phyloP scores from a whole-genome alignment of 2,113 vertebrate genomes.

The Recurvirostra avosetta region DNA sequence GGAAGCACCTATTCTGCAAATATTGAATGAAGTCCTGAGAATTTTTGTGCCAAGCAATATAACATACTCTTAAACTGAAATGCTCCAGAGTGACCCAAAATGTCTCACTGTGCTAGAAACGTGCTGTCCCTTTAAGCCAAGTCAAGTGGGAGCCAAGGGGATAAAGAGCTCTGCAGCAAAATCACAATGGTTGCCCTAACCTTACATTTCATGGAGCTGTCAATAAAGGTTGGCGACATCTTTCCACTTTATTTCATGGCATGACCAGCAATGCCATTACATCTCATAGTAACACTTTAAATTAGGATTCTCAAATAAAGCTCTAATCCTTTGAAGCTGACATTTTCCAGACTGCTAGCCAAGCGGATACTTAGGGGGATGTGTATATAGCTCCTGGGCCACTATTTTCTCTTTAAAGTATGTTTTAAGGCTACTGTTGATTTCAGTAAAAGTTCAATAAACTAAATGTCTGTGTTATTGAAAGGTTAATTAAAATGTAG shows the following conservation, averaged over 20 bases:
- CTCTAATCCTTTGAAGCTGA: slow-evolving; percentile 23
- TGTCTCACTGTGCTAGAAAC: background rate
- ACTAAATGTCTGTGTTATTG: background rate
- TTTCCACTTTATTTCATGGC: slow-evolving; percentile 52
- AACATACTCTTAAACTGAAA: background rate
- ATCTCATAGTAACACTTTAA: slow-evolving; percentile 12
- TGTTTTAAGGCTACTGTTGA: background rate
- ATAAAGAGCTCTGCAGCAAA: background rate
- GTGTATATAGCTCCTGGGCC: background rate
- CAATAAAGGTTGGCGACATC: slow-evolving; percentile 46
- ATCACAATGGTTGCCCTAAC: slow-evolving; percentile 10
- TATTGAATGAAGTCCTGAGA: background rate
- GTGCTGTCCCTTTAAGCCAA: slow-evolving; percentile 26
- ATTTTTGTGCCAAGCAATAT: background rate
- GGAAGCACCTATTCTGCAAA: background rate
- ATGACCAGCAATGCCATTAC: background rate
- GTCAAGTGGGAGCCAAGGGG: background rate
- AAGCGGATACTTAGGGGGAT: background rate
- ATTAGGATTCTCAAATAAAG: slow-evolving; percentile 36
- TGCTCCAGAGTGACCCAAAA: background rate
- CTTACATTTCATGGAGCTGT: slow-evolving; percentile 46
- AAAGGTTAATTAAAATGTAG: slow-evolving; percentile 29
- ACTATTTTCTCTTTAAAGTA: background rate
- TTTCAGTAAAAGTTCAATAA: background rate
- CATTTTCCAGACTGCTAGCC: slow-evolving; percentile 32